Percentiles rank a stretch among this genome's conserved stretches.
phyloP scores from a whole-genome alignment of 2,113 vertebrate genomes.

The Deroptyus accipitrinus region DNA sequence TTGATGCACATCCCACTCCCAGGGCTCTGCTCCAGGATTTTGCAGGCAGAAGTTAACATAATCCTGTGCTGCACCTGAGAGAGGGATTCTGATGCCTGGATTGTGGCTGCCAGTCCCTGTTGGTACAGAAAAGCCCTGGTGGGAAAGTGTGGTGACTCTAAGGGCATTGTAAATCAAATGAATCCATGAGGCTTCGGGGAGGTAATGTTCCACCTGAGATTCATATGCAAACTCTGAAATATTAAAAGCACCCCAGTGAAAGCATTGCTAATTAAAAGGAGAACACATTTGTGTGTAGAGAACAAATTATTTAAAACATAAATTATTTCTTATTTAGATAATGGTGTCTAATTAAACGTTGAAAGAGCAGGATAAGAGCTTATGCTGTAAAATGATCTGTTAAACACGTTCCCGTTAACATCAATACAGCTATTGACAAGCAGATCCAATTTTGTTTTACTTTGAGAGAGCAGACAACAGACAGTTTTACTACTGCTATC shows the following conservation, averaged over 20 bases:
- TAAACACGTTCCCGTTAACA: constrained; percentile 64
- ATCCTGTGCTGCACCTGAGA: background rate
- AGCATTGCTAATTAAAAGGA: background rate
- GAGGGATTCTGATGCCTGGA: background rate
- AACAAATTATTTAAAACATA: constrained; percentile 28
- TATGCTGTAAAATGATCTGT: constrained; percentile 68
- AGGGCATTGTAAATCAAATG: constrained; percentile 14
- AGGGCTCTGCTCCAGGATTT: background rate
- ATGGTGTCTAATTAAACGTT: constrained; percentile 66
- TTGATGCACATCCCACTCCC: background rate
- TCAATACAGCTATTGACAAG: constrained; percentile 71
- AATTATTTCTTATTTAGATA: constrained; percentile 54
- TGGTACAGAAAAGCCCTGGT: background rate
- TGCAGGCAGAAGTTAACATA: background rate
- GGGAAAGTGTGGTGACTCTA: background rate
- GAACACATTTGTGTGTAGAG: background rate
- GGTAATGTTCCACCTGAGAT: constrained; percentile 19
- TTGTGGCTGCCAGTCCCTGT: background rate
- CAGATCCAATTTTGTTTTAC: constrained; percentile 72
- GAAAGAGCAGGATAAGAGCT: constrained; percentile 56
- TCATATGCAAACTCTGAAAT: constrained; percentile 47
- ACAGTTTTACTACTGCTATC: constrained; percentile 77
- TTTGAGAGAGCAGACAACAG: constrained; percentile 73
- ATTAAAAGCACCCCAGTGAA: constrained; percentile 35
- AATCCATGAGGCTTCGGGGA: background rate